Base-by-base conservation (phyloP, 2,797 vertebrate species). In the Trachurus trachurus region DNA sequence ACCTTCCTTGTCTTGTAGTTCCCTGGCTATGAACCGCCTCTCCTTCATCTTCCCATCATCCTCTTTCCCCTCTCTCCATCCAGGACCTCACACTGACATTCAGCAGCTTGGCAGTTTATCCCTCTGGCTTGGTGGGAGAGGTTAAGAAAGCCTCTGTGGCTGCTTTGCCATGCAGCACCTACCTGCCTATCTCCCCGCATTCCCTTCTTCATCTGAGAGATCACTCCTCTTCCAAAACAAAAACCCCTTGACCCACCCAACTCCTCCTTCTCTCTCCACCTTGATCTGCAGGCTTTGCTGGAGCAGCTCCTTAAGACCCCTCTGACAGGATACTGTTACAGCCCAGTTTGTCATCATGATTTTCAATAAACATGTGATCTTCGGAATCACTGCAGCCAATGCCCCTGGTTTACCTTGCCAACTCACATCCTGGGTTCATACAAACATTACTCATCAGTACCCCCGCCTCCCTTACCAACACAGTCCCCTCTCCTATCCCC, bases 291-390 rank as follows among this genome's bases (percentile, higher is more conserved):
- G 78, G 84, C 85, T 91, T 93, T 86, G 66, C 68, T 61, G 26
- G 56, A 79, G 76, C 76, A 84, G 74, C 61, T 90, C 74, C 87
- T 91, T 91, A 86, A 92, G 87, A 83, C 78, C 86, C 65, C 66
- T 74, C 47, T 84, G 81, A 75, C 57, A 56, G 85, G 76, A 52
- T 87, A 78, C 53, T 77, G 87, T 91, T 89, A 84, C 91, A 85
- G 68, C 26, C 40, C 39, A 6, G 50, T 63, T 78, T 88, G 80
- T 89, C 87, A 81, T 80, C 60, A 54, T 58, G 79, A 88, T 90
- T 90, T 90, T 92, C 62, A 88, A 74, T 78, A 87, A 86, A 85
- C 69, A 78, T 44, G 53, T 80, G 78, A 85, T 79, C 58, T 42
- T 66, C 29, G 76, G 61, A 76, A 62, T 63, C 56, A 39, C 66